phyloP scores from a whole-genome alignment of 2,888 invertebrate genomes.

The Meteorus colon region DNA sequence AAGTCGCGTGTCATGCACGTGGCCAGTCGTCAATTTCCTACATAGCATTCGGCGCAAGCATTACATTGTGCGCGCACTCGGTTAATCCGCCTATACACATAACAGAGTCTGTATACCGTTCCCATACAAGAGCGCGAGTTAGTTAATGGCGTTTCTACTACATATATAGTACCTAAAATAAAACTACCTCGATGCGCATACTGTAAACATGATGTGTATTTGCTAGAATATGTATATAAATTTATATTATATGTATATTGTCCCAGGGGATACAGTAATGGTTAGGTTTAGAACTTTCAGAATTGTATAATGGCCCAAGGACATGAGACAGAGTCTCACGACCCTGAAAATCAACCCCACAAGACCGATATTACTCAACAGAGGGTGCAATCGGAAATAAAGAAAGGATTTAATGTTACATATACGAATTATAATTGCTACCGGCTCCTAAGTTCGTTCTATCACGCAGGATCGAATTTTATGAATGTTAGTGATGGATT shows the following conservation, averaged over 20 bases:
- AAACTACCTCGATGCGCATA: background rate
- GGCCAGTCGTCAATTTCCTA: slow-evolving; percentile 56
- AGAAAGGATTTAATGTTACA: background rate
- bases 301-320: slow-evolving; percentile 53
- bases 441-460: background rate
- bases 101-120: slow-evolving; percentile 44
- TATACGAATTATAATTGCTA: background rate
- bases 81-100: slow-evolving; percentile 44
- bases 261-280: slow-evolving; percentile 43
- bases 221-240: background rate
- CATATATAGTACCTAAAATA: background rate
- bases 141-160: background rate
- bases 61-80: slow-evolving; percentile 47
- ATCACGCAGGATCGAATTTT: background rate
- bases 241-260: slow-evolving; percentile 23
- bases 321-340: slow-evolving; percentile 55
- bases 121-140: slow-evolving; percentile 42
- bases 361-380: slow-evolving; percentile 46
- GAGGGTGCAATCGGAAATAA: slow-evolving; percentile 2
- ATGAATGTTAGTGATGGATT: background rate
- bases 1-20: slow-evolving; percentile 61
- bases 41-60: slow-evolving; percentile 41
- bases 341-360: slow-evolving; percentile 59
- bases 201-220: slow-evolving; percentile 41
- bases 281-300: slow-evolving; percentile 44